Evolutionary conservation across 2,888 invertebrate species (phyloP), one percentile per base, ranked within the genome.

Genomic region (Hirtodrosophila trivittata): DNA sequence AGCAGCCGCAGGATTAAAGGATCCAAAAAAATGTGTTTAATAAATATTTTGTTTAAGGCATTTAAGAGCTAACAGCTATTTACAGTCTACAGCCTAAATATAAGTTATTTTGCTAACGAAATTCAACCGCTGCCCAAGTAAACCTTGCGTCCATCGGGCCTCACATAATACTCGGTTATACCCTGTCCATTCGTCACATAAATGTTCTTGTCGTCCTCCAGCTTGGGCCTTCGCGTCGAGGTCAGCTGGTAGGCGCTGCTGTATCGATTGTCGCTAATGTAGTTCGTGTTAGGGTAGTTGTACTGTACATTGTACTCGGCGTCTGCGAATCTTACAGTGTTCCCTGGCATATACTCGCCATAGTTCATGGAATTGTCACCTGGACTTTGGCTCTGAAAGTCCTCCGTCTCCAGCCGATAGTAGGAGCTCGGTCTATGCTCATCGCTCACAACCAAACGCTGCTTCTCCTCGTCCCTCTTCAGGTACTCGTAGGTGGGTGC

Each of bases 151-250:
- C 90, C 90, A 49, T 86, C 78, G 3, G 88, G 87, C 3, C 86
- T 87, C 39, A 90, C 76, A 16, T 89, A 90, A 66, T 89, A 90
- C 59, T 90, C 90, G 0, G 86, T 88, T 0, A 88, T 63, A 0
- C 90, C 90, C 35, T 87, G 76, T 0, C 82, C 73, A 75, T 90
- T 90, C 18, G 87, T 90, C 16, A 90, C 86, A 65, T 90, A 90
- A 16, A 90, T 80, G 66, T 90, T 90, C 37, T 88, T 82, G 46
- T 89, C 77, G 21, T 88, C 85, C 30, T 86, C 86, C 1, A 69
- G 73, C 21, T 60, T 66, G 9, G 73, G 81, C 4, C 51, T 46
- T 0, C 60, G 49, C 6, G 75, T 72, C 8, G 70, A 46, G 6
- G 49, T 55, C 3, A 57, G 32, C 46, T 74, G 77, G 26, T 73